phyloP scores from a whole-genome alignment of 2,888 invertebrate genomes.

The Perdita meconis region DNA sequence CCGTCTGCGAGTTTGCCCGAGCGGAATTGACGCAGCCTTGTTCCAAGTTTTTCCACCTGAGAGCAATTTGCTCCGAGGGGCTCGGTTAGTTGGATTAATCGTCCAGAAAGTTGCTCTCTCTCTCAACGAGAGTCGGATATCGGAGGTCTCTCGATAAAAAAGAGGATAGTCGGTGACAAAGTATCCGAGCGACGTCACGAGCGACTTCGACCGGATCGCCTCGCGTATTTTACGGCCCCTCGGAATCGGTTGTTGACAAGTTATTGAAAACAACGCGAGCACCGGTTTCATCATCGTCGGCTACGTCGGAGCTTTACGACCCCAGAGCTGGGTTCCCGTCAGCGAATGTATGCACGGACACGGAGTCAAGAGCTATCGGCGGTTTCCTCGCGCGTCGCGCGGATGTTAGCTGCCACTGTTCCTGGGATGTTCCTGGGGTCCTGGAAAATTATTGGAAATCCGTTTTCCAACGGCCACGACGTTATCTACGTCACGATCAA shows the following conservation, averaged over 20 bases:
- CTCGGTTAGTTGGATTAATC: background rate
- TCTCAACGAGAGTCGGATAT: background rate
- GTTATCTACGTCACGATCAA: slow-evolving; percentile 58
- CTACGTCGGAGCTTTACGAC: slow-evolving; percentile 54
- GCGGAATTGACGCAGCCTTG: slow-evolving; percentile 6
- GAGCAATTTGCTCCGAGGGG: background rate
- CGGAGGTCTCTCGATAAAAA: background rate
- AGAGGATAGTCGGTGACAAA: background rate
- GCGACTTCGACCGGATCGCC: slow-evolving; percentile 3
- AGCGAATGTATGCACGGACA: slow-evolving; percentile 34
- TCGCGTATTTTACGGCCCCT: slow-evolving; percentile 20
- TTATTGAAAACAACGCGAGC: slow-evolving; percentile 52
- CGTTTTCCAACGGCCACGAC: slow-evolving; percentile 47
- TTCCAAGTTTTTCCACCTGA: background rate
- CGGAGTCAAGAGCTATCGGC: slow-evolving; percentile 20
- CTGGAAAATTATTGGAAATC: slow-evolving; percentile 65
- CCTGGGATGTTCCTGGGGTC: slow-evolving; percentile 49
- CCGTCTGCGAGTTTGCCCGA: background rate
- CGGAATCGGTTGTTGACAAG: slow-evolving; percentile 33
- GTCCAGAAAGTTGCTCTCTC: background rate
- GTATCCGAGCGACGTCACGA: slow-evolving; percentile 6
- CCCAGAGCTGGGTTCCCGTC: slow-evolving; percentile 27
- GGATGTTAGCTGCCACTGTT: slow-evolving; percentile 24
- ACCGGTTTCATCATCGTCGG: slow-evolving; percentile 33
- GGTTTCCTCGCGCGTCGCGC: slow-evolving; percentile 31